Base-by-base conservation (phyloP, 2,797 vertebrate genomes). In the Enteromius radiatus region DNA sequence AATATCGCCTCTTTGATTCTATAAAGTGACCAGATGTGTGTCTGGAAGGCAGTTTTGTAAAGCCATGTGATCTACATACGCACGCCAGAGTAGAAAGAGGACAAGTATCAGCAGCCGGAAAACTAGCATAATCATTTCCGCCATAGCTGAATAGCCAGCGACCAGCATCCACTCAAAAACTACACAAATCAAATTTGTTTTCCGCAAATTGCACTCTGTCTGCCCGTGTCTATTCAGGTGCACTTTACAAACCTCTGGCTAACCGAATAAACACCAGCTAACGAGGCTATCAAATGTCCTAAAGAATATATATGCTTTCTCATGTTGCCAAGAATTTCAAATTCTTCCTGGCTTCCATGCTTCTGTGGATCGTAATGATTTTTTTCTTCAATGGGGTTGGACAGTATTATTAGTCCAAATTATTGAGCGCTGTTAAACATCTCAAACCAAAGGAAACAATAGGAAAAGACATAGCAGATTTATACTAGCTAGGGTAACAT, bases 181-280 rank as follows among this genome's bases (percentile, higher is more conserved):
- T 10, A 69, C 52, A 41, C 14, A 83, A 91, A 93, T 91, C 47
- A 6, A 86, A 91, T 93, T 88, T 90, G 61, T 54, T 49, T 49
- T 86, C 78, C 38, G 75, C 71, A 84, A 90, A 87, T 85, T 82
- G 84, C 78, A 85, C 85, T 88, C 69, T 77, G 83, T 84, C 88
- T 86, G 73, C 68, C 59, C 36, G 76, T 64, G 81, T 84, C 80
- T 83, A 86, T 84, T 78, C 81, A 87, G 85, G 81, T 84, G 86
- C 86, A 89, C 89, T 92, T 84, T 87, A 47, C 85, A 80, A 78
- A 75, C 65, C 75, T 82, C 47, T 47, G 9, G 64, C 78, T 85
- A 83, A 91, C 75, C 0, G 73, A 86, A 90, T 87, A 78, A 88
- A 81, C 76, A 73, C 81, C 23, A 67, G n/a, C 81, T 63, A 79